phyloP scores from a whole-genome alignment of 2,888 invertebrate species.

The Galerucella nymphaeae region DNA sequence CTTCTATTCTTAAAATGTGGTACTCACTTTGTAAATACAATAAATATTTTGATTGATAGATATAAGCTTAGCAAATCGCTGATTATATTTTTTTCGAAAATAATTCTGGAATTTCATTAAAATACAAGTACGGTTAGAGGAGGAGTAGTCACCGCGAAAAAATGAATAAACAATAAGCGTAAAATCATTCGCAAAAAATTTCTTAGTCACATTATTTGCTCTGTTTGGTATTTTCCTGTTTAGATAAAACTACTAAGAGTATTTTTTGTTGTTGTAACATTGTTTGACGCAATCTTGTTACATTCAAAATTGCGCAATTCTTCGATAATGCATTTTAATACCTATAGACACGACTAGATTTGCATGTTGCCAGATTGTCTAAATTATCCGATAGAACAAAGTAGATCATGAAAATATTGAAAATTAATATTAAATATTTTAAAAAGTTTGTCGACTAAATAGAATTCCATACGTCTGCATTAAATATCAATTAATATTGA shows the following conservation, averaged over 20 bases:
- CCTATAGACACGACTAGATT: no score
- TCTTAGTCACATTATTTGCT: slow-evolving; percentile 1
- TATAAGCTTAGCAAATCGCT: no score
- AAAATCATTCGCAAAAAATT: neutral
- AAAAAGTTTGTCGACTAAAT: neutral
- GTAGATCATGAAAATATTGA: no score
- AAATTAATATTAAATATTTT: no score
- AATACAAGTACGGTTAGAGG: neutral
- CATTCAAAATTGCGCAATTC: neutral
- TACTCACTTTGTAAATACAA: no score
- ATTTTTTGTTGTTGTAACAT: neutral
- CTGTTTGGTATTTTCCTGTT: slow-evolving; percentile 3
- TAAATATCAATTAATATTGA: neutral
- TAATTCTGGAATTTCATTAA: neutral
- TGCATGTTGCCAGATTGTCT: no score
- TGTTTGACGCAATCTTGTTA: neutral
- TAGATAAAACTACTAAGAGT: neutral
- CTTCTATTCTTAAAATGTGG: no score
- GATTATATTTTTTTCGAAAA: no score
- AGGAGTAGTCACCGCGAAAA: neutral
- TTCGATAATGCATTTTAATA: no score
- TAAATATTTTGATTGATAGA: no score
- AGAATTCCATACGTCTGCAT: neutral
- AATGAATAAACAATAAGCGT: neutral
- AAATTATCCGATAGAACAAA: no score